Evolutionary conservation across 2,113 vertebrate species (phyloP), one percentile per base, ranked within the genome.

Genomic region (Mus pahari): DNA sequence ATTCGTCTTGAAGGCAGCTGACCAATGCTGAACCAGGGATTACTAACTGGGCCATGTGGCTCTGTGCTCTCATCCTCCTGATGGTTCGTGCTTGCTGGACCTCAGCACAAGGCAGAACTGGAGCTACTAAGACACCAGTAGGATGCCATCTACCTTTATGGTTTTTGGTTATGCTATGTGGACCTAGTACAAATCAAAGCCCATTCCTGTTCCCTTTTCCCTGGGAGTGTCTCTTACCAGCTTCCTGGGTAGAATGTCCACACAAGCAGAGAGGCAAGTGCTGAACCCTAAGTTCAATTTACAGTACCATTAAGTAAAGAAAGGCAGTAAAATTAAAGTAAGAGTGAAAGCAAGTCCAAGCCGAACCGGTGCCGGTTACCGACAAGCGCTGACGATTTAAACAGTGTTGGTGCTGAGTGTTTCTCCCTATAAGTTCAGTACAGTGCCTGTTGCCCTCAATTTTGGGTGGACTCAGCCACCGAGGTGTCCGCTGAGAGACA

Each of bases 401-500:
- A 79, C 36, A n/a, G 77, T 11, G 26, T 73, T 45, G 8, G 0
- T 86, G 17, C 68, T 48, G 48, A 74, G 60, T n/a, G 14, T 7
- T 68, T 33, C n/a, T 82, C 24, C 20, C 6, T 5, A 14, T 31
- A 45, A 60, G 22, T 36, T 88, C 83, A 73, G 55, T 68, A 12
- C 2, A 0, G 17, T 50, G 42, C 20, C 71, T 64, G 16, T 33
- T 70, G 55, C 17, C 16, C 7, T 24, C 33, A 14, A 53, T 39
- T 39, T 2, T 58, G 20, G 73, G 50, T 66, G 33, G 64, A 53
- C 64, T 55, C 19, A 6, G 83, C 19, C 71, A 16, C 42, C 55
- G 55, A 36, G 55, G n/a, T 66, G 90, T 55, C 62, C 89, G 78
- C 87, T 26, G 28, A 96, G 86, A 87, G 55, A 28, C 78, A 22